Conservation (phyloP, 23 tunicate species). For the Oikopleura dioica region DNA sequence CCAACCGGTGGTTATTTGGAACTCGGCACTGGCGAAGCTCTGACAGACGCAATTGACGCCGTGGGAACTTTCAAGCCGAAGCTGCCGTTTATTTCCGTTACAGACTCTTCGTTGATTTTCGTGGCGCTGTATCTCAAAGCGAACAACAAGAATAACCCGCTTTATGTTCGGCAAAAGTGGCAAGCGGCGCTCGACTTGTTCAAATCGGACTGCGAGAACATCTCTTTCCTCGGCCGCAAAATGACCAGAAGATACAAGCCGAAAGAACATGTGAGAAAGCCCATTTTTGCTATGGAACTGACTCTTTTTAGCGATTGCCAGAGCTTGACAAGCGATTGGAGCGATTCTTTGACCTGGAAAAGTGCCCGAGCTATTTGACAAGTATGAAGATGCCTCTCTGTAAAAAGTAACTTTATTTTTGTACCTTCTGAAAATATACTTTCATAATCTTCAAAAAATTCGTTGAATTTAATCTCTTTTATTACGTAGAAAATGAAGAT, state of each 20-base stretch:
- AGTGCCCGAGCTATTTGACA: neutral
- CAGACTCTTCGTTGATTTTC: constrained; percentile 27
- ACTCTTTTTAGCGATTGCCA: neutral
- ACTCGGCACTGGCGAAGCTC: constrained; percentile 28
- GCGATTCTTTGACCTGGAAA: neutral
- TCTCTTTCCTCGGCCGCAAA: constrained; percentile 42
- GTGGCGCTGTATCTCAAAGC: constrained; percentile 65
- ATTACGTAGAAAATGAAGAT: no score
- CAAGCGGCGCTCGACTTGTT: constrained; percentile 21
- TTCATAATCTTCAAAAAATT: no score
- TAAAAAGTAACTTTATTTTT: no score
- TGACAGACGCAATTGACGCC: constrained; percentile 34
- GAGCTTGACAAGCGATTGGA: neutral
- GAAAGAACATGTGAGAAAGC: neutral
- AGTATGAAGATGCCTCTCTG: no score
- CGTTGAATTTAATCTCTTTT: no score
- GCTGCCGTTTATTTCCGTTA: constrained; percentile 43
- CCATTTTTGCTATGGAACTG: neutral
- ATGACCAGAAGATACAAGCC: constrained; percentile 33
- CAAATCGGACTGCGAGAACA: constrained; percentile 28
- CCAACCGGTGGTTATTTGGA: constrained; percentile 69
- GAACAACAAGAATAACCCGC: constrained; percentile 28
- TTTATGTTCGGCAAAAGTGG: constrained; percentile 30
- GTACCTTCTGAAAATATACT: no score
- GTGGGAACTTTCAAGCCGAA: constrained; percentile 80